Evolutionary conservation across 2,797 vertebrate genomes (phyloP).

Genomic region (Arvicola amphibius): DNA sequence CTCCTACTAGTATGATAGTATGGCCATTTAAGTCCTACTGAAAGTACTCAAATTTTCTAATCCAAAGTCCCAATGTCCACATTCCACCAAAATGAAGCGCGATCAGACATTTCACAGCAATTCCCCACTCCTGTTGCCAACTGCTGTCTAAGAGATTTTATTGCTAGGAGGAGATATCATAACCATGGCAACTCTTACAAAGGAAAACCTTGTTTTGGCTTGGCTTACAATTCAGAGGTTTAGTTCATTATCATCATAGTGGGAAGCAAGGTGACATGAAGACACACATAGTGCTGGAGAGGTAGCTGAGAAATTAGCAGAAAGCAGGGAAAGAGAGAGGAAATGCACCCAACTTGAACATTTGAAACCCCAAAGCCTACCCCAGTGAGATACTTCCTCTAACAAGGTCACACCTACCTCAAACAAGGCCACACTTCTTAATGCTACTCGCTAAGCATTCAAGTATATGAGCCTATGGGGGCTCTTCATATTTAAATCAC

Average conservation of each 20-base stretch:
- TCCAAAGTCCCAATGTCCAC: background rate
- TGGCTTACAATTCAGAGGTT: background rate
- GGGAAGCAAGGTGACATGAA: background rate
- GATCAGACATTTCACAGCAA: background rate
- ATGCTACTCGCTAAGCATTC: background rate
- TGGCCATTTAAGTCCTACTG: background rate
- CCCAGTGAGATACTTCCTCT: background rate
- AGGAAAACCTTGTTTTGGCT: background rate
- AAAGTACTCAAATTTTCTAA: background rate
- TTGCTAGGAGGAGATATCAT: background rate
- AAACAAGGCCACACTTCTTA: background rate
- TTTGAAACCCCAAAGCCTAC: background rate
- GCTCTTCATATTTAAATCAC: background rate
- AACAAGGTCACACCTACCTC: background rate
- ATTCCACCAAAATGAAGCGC: background rate
- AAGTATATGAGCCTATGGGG: background rate
- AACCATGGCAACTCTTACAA: background rate
- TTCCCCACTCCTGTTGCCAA: background rate
- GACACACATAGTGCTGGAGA: background rate
- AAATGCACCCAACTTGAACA: background rate
- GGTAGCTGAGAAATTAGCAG: background rate
- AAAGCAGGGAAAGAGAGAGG: background rate
- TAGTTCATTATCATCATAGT: background rate
- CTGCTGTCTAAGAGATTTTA: background rate
- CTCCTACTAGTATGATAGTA: background rate